Evolutionary conservation across 2,797 vertebrate genomes (phyloP), one percentile per base, ranked within the genome.

Genomic region (Falco peregrinus): DNA sequence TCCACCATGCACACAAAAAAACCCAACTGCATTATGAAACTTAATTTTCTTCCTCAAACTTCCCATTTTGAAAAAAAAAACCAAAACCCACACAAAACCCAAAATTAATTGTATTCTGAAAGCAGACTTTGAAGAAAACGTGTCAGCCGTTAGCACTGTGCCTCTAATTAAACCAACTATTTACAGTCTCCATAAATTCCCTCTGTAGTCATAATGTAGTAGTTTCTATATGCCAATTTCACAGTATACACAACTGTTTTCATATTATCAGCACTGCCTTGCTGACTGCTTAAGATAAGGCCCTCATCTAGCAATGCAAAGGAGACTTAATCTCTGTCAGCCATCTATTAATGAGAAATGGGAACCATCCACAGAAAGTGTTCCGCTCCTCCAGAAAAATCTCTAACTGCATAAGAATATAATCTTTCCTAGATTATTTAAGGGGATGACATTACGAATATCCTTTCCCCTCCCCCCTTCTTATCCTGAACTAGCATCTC

Each of bases 81-180:
- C 39, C 11, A 5, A 3, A 37, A 37, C 10, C 10, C 39, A 39
- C 39, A 39, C 39, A 39, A 39, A 28, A 17, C 7, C 15, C 22
- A 79, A 31, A 6, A 68, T 45, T 26, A 80, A 64, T 41, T 78
- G 14, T 47, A 77, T 85, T 95, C 77, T 70, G 67, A 95, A 93
- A 94, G 45, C 63, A 87, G 47, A 84, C 48, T 87, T 92, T 41
- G 78, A 91, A 43, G 6, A 89, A 57, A 79, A 85, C 2, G 16
- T 50, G 45, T 60, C 63, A 77, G 86, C 47, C 77, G 61, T 79
- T 70, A 84, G 59, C 24, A 77, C 57, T 16, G n/a, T 79, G 64
- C 35, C 68, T 60, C 68, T 92, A 92, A 93, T 95, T 95, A 94
- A 94, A 74, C 64, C 90, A 92, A 68, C 26, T 85, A 95, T 85